Evolutionary conservation across 2,888 invertebrate genomes (phyloP), one percentile per base, ranked within the genome.

Genomic region (Lamellibrachia satsuma): DNA sequence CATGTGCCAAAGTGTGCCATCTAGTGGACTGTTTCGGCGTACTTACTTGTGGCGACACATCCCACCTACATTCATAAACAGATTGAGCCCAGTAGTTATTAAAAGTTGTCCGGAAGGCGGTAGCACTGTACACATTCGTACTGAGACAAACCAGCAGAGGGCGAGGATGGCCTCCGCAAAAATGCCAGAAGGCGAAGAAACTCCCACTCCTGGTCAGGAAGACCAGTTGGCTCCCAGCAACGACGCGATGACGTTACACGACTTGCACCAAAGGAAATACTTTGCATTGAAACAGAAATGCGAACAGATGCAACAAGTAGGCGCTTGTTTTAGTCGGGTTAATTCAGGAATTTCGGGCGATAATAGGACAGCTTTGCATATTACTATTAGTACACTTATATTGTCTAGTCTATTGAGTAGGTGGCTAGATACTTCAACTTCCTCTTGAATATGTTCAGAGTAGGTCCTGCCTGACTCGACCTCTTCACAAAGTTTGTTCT

Each of bases 231-330:
- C 75, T 15, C n/a, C 75, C 75, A 75, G 75, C 75, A 75, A 75
- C 22, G 75, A 75, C 4, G 75, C 22, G 15, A 75, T 75, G 75
- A 75, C 75, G n/a, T 75, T 75, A 75, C 75, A 75, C 6, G 75
- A 75, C 15, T 75, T 75, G 75, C 75, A 75, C 22, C 75, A 75
- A 75, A 15, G 75, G 75, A 75, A 75, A 22, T 75, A 75, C 75
- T 75, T 75, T 75, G 75, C 75, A 22, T 75, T 75, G 75, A 75
- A 75, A 75, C 75, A 75, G 22, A 75, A 75, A 75, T 75, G 75
- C 75, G 75, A 75, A 75, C 75, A 75, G 75, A 75, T 75, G 75
- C 75, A 75, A 75, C 75, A 75, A 75, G 75, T 75, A 75, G 75
- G 75, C 75, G 22, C 75, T 22, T 15, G 22, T 75, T 75, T 75